A percentile compares a stretch with the other conserved stretches of the same genome.
phyloP scores from a whole-genome alignment of 2,113 vertebrate species.

The Caloenas nicobarica region DNA sequence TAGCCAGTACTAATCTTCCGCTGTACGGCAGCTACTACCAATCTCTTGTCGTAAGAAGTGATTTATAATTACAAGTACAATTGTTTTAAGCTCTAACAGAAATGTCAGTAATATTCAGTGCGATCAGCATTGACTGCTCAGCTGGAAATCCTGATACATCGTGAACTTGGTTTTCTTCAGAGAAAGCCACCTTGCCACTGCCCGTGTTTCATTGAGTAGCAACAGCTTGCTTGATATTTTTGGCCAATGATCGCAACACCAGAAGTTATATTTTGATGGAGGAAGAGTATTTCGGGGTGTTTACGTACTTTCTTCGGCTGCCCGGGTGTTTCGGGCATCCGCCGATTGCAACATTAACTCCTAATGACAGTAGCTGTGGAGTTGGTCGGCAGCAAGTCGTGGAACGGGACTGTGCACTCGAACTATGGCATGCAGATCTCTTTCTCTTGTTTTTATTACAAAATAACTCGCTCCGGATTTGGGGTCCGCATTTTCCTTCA shows the following conservation, averaged over 20 bases:
- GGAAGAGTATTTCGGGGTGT: neutral
- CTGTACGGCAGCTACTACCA: accelerated
- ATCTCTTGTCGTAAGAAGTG: neutral
- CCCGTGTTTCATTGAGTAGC: neutral
- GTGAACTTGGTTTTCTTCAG: neutral
- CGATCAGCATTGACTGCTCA: neutral
- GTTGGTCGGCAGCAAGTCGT: neutral
- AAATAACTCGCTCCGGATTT: accelerated
- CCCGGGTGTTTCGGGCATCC: neutral
- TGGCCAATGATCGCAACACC: neutral
- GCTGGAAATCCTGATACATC: neutral
- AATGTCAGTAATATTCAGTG: neutral
- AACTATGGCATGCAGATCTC: too few species aligned
- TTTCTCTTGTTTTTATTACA: neutral
- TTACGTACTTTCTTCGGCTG: neutral
- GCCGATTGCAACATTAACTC: neutral
- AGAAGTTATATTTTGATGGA: neutral
- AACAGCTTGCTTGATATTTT: neutral
- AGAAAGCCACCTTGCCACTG: neutral
- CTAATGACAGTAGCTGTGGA: neutral
- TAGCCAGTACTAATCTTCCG: neutral
- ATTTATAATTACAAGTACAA: neutral
- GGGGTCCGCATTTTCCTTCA: neutral
- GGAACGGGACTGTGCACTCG: neutral
- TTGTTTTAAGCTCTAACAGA: neutral